A percentile compares a stretch with the other conserved stretches of the same genome.
These are phyloP conservation scores for Motacilla alba DNA, from an alignment of 2,113 vertebrate genomes.

Conservation along the genomic window DNA sequence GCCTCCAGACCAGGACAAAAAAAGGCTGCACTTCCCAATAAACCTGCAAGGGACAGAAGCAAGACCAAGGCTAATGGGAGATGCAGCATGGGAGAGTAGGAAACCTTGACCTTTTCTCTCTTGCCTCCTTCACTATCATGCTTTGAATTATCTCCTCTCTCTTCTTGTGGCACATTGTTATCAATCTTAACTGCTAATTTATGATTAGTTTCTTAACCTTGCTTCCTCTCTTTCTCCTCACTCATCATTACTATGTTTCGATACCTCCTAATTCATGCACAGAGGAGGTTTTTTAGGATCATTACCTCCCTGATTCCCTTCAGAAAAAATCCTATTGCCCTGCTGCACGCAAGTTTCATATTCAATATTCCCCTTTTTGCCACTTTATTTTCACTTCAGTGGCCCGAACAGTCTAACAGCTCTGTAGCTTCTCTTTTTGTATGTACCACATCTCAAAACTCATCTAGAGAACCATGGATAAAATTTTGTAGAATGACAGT, in stretches of 20 bases:
- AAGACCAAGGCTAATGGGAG: neutral
- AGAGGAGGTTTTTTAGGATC: neutral
- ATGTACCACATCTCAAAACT: neutral
- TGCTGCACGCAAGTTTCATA: neutral
- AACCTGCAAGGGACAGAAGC: neutral
- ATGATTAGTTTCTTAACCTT: neutral
- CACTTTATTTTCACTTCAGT: neutral
- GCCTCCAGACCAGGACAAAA: neutral
- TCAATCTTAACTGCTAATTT: neutral
- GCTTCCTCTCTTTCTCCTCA: neutral
- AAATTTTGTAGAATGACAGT: neutral
- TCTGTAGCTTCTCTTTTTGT: neutral
- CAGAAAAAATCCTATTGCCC: neutral
- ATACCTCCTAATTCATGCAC: neutral
- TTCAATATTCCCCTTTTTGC: neutral
- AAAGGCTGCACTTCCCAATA: neutral
- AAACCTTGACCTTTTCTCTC: neutral
- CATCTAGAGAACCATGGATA: neutral
- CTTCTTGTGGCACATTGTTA: neutral
- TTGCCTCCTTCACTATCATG: neutral
- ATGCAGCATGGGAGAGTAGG: neutral
- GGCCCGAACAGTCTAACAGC: neutral
- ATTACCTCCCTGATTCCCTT: neutral
- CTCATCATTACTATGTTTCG: neutral
- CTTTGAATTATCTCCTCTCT: neutral